Evolutionary conservation across 2,113 vertebrate species (phyloP).

Genomic region (Triplophysa rosa): DNA sequence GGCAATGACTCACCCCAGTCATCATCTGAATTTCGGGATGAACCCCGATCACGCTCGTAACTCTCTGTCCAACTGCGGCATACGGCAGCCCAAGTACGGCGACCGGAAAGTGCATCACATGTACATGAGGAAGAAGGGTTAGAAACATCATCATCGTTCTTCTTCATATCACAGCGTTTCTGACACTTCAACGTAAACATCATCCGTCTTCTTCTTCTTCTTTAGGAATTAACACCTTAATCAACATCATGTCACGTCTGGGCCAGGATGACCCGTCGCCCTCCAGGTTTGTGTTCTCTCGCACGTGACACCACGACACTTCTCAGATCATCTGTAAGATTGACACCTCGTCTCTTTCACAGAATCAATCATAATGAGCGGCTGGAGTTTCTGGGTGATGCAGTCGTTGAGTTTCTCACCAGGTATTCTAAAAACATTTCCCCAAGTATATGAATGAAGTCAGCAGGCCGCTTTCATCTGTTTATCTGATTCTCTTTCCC

Average conservation of each 20-base stretch:
- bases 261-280: constrained; percentile 98
- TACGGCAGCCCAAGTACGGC: constrained; percentile 96
- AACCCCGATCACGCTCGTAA: constrained; percentile 98
- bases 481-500: constrained; percentile 50
- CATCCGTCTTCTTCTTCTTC: neutral
- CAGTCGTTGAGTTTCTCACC: constrained; percentile 98
- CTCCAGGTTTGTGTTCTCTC: constrained; percentile 81
- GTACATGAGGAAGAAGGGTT: constrained; percentile 99
- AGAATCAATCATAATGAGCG: constrained; percentile 99
- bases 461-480: neutral
- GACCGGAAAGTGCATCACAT: constrained; percentile 98
- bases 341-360: constrained; percentile 41
- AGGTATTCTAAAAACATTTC: constrained; percentile 73
- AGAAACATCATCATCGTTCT: neutral
- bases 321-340: neutral
- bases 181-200: neutral
- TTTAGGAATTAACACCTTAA: constrained; percentile 96
- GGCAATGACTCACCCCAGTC: constrained; percentile 98
- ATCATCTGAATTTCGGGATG: constrained; percentile 99
- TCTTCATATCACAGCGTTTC: neutral
- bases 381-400: constrained; percentile 97
- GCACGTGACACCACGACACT: neutral
- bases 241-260: constrained; percentile 99
- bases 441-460: neutral
- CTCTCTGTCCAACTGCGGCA: constrained; percentile 97